Conservation (phyloP, 2,113 vertebrate genomes). For the Paramisgurnus dabryanus region DNA sequence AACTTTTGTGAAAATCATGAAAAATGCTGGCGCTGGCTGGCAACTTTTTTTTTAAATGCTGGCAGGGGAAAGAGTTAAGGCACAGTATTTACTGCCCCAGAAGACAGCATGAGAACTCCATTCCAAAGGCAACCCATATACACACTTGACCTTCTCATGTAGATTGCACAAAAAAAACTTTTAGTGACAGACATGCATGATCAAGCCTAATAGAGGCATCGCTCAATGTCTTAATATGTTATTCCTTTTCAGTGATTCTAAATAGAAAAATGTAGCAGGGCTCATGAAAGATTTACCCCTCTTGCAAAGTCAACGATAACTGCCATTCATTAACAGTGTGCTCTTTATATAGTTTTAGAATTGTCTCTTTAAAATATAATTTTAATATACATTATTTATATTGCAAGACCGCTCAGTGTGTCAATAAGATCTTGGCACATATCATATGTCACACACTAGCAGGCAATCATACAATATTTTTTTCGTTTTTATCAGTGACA, state of each 20-base stretch:
- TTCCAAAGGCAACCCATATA: background rate
- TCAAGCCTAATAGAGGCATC: conserved; percentile 18
- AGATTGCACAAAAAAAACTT: background rate
- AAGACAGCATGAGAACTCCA: background rate
- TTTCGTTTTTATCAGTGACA: background rate
- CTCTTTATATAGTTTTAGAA: background rate
- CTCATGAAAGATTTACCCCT: conserved; percentile 7
- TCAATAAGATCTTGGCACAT: background rate
- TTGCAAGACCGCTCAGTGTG: background rate
- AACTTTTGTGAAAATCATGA: no score
- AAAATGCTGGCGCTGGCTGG: no score
- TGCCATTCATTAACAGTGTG: background rate
- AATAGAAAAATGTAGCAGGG: conserved; percentile 3
- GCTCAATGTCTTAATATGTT: background rate
- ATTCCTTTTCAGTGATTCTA: conserved; percentile 5
- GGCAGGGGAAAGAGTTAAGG: no score
- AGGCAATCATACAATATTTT: background rate
- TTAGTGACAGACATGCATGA: conserved; percentile 20
- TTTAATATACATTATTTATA: background rate
- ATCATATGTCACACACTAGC: background rate
- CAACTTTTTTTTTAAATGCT: no score
- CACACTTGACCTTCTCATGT: conserved; percentile 4
- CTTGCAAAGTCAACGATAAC: conserved; percentile 30
- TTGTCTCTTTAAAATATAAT: background rate
- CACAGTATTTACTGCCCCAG: background rate